A percentile compares a stretch with the other conserved stretches of the same genome.
phyloP scores from a whole-genome alignment of 2,113 vertebrate species.

The Rhinichthys klamathensis region DNA sequence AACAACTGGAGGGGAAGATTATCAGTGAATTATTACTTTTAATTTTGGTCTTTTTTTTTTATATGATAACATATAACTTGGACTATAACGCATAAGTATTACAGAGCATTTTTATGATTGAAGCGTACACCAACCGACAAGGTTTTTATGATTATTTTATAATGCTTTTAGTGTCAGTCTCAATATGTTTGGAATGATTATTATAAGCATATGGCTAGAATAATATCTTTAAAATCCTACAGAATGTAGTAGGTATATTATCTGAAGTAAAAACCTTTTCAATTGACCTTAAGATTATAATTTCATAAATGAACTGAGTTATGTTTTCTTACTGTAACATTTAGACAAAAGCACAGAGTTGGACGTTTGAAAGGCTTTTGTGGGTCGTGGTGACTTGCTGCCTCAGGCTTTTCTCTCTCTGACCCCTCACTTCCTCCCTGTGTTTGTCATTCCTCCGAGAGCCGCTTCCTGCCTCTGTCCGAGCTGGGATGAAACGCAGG shows the following conservation, averaged over 20 bases:
- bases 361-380: constrained; percentile 8
- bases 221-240: neutral
- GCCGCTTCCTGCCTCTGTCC: constrained; percentile 76
- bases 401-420: constrained; percentile 20
- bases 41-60: neutral
- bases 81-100: neutral
- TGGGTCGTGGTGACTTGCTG: constrained; percentile 21
- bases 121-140: too few species aligned
- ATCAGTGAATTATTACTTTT: neutral
- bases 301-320: neutral
- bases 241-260: neutral
- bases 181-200: neutral
- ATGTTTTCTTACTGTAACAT: constrained; percentile 14
- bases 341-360: constrained; percentile 5
- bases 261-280: neutral
- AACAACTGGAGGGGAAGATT: too few species aligned
- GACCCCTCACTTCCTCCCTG: constrained; percentile 58
- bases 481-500: constrained; percentile 66
- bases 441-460: constrained; percentile 71
- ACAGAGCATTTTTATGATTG: neutral
- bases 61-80: neutral
- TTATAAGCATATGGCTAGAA: neutral
- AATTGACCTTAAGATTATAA: neutral
- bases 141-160: too few species aligned
- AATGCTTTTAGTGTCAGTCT: too few species aligned